Evolutionary conservation across 2,113 vertebrate species (phyloP).

Genomic region (Alosa alosa): DNA sequence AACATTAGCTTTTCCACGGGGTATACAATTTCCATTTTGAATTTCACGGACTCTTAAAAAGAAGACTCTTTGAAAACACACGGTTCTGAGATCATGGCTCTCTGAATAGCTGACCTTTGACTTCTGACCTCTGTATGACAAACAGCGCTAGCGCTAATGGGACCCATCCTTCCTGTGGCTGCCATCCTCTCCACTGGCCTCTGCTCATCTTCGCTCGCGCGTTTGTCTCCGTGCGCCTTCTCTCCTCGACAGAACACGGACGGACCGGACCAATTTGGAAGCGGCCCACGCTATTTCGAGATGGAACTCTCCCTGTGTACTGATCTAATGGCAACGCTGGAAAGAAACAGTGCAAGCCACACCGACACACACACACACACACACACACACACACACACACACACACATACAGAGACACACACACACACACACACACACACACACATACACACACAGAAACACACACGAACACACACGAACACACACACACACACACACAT

Average conservation of each 20-base stretch:
- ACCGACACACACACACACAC: not conserved
- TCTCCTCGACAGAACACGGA: not conserved
- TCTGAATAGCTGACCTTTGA: not conserved
- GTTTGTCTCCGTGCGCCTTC: not conserved
- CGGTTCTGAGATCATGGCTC: not conserved
- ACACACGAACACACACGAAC: not conserved
- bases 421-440: not conserved
- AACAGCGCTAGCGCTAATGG: not conserved
- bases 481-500: not conserved
- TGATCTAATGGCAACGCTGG: not conserved
- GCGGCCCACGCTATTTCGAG: not conserved
- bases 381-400: not conserved
- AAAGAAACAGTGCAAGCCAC: not conserved
- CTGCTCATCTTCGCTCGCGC: not conserved
- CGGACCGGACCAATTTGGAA: conserved; percentile 6
- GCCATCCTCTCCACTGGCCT: not conserved
- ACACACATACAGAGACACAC: not conserved
- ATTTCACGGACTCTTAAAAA: not conserved
- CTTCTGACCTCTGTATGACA: not conserved
- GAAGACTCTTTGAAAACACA: not conserved
- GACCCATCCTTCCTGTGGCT: not conserved
- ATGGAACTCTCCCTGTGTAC: not conserved
- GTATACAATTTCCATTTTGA: not conserved
- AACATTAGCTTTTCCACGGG: not conserved
- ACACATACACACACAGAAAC: not conserved